Conservation (phyloP, 2,113 vertebrate species). For the Chionis minor region DNA sequence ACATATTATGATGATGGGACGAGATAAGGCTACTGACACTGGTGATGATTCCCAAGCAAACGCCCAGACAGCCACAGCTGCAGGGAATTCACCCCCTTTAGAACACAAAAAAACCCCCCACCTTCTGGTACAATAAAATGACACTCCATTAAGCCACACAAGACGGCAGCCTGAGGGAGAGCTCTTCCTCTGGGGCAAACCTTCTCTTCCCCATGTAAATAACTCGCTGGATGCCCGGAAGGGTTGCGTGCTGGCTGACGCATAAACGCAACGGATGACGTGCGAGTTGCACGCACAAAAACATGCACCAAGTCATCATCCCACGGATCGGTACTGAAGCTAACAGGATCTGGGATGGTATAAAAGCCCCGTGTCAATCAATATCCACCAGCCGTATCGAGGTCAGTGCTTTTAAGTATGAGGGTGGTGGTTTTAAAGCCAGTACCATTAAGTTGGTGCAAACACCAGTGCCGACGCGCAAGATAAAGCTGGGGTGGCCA, state of each 20-base stretch:
- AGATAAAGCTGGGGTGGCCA: not conserved
- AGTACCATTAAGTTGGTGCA: not conserved
- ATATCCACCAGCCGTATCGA: rapidly evolving
- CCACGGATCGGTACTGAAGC: rapidly evolving
- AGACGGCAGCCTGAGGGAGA: not conserved
- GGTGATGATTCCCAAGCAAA: not conserved
- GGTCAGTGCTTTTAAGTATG: rapidly evolving
- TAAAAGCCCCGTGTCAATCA: not conserved
- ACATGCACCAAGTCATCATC: not conserved
- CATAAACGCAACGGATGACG: rapidly evolving
- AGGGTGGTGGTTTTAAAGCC: not conserved
- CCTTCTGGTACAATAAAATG: not conserved
- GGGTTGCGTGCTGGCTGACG: not conserved
- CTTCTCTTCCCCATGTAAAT: not conserved
- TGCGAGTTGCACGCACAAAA: rapidly evolving
- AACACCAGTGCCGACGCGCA: not conserved
- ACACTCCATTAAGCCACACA: not conserved
- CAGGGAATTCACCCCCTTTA: not conserved
- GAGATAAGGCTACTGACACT: not conserved
- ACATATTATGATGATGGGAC: not conserved
- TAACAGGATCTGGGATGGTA: not conserved
- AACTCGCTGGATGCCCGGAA: not conserved
- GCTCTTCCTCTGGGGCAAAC: not conserved
- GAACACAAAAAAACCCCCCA: not conserved
- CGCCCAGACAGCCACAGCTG: not conserved